Base-by-base conservation (phyloP, 2,888 invertebrate species). In the Sericinus montela region DNA sequence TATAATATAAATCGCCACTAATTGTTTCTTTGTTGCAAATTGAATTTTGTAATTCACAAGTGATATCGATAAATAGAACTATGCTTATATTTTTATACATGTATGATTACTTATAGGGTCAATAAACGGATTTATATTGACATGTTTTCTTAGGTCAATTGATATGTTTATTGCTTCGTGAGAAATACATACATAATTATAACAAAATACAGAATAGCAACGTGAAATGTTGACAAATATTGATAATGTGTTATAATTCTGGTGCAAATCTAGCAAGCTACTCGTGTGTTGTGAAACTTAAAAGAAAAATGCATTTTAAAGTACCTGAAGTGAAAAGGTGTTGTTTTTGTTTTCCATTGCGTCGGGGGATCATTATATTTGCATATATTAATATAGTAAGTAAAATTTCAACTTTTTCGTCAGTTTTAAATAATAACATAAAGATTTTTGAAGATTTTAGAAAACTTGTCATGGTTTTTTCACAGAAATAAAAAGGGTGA, bases 321-420 rank as follows among this genome's bases (percentile, higher is more conserved):
- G 74, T 85, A 47, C 82, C 82, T 36, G 75, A 82, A 59, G 75
- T 87, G 42, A 75, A 75, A 47, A 68, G 66, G 56, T 88, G 87
- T 53, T 88, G 87, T 54, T 86, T 74, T 54, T 87, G 83, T 58
- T 61, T 85, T 25, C 80, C 87, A 11, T 56, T 87, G 37, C 75
- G 86, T 0, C 72, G 72, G 38, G 87, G 87, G 4, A 86, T 87
- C 51, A 72, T 88, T 52, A 56, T 83, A 41, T 83, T 86, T 66
- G 86, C 80, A 46, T 71, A 78, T 44, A 60, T 86, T 48, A 86
- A 87, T 54, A 74, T 85, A 43, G 87, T 86, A 69, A 82, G 84
- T 80, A 13, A 6, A 14, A 28, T 7, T 1, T 11, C 8, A 40
- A 7, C 5, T 2, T 19, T 19, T 19, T 3, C 5, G 19, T 19